Percentiles rank a stretch among this genome's conserved stretches.
These are phyloP conservation scores for Zygothrica quintamaculata DNA, from an alignment of 2,888 invertebrate species.

Conservation along the genomic window DNA sequence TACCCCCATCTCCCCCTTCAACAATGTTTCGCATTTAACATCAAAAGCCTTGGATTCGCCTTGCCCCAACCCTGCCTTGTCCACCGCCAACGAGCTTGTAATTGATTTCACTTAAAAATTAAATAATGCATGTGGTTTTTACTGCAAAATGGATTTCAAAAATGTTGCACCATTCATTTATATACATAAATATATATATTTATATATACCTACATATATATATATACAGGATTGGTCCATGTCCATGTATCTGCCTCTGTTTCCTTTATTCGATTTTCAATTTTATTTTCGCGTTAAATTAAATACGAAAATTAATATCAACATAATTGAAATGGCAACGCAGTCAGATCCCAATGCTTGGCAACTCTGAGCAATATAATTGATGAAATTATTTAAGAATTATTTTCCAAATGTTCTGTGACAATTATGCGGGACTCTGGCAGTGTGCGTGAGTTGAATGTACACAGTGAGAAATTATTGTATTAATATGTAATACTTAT, in stretches of 20 bases:
- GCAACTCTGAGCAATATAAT: slow-evolving; percentile 63
- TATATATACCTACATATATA: not conserved
- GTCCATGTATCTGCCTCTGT: not conserved
- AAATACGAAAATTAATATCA: slow-evolving; percentile 81
- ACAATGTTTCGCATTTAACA: slow-evolving; percentile 65
- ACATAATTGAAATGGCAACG: slow-evolving; percentile 78
- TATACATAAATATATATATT: too few species aligned
- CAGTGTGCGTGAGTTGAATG: slow-evolving; percentile 30
- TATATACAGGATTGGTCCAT: slow-evolving; percentile 1
- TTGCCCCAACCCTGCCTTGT: not conserved
- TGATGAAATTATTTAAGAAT: slow-evolving; percentile 80
- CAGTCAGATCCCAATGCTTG: slow-evolving; percentile 5
- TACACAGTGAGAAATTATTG: slow-evolving; percentile 36
- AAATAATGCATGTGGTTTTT: slow-evolving; percentile 80
- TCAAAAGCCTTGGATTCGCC: slow-evolving; percentile 60
- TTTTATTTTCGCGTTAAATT: slow-evolving; percentile 74
- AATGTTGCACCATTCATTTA: slow-evolving; percentile 46
- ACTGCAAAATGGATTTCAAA: slow-evolving; percentile 76
- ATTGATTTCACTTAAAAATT: slow-evolving; percentile 80
- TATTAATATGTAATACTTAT: not conserved
- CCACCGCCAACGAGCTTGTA: slow-evolving; percentile 64
- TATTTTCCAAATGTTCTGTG: slow-evolving; percentile 75
- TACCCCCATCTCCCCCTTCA: slow-evolving; percentile 17
- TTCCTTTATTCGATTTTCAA: slow-evolving; percentile 24
- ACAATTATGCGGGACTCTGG: slow-evolving; percentile 68